phyloP scores from a whole-genome alignment of 2,113 vertebrate genomes.

The Podocnemis expansa region DNA sequence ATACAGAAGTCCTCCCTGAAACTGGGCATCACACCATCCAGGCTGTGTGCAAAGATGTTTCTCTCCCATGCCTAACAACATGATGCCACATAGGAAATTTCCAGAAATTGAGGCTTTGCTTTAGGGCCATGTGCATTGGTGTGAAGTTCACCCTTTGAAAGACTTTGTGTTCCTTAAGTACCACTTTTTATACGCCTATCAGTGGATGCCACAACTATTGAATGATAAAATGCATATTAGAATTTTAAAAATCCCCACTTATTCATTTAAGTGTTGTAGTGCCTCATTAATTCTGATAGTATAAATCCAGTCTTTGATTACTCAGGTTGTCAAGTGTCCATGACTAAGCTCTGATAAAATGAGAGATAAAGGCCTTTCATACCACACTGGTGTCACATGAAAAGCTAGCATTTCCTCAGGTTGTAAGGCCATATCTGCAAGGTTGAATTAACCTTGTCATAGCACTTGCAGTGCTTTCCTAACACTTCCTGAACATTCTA shows the following conservation, averaged over 20 bases:
- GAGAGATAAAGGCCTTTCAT: background rate
- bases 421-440: background rate
- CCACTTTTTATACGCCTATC: background rate
- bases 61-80: background rate
- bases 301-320: background rate
- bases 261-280: background rate
- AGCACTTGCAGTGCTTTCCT: background rate
- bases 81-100: background rate
- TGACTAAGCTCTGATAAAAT: background rate
- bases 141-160: background rate
- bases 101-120: background rate
- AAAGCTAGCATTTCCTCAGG: background rate
- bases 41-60: background rate
- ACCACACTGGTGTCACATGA: background rate
- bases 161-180: background rate
- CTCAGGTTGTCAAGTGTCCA: background rate
- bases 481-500: background rate
- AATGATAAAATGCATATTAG: background rate
- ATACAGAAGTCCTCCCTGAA: background rate
- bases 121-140: background rate
- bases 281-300: background rate
- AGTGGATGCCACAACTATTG: background rate
- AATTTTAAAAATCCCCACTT: background rate
- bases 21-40: fast-evolving
- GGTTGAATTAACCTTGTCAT: background rate